Base-by-base conservation (phyloP, 37 sponge, comb jelly and placozoan species). In the Theonella swinhoei region DNA sequence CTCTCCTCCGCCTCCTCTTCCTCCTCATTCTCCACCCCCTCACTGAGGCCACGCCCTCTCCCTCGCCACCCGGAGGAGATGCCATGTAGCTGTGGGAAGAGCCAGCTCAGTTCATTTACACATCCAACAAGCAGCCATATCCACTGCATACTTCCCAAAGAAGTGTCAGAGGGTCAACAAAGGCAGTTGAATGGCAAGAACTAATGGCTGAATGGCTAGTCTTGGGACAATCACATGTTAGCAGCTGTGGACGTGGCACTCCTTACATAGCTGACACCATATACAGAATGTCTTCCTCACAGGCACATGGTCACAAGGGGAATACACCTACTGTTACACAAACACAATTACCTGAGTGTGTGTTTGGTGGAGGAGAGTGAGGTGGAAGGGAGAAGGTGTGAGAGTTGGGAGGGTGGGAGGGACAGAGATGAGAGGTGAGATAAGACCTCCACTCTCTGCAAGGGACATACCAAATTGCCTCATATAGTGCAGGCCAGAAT, bases 381-480 rank as follows among this genome's bases (percentile, higher is more conserved):
- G 42, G 76, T 79, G 24, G 85, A 74, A 2, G 85, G 34, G 38
- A 72, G 77, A 9, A 89, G 76, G 34, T 82, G 58, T 32, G 72
- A 33, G 63, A 71, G 43, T 2, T 88, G 59, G 37, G 89, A 82
- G 39, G 70, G 39, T 0, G 90, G 76, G 8, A 89, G 69, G 11
- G 81, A 67, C 35, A 76, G 36, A 0, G 80, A 75, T 1, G 79
- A 63, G 39, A 80, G 72, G 25, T 42, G 36, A 11, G 64, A 41
- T 68, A 84, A 36, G 22, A 79, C 31, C 22, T 73, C 70, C 0
- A 75, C 69, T 31, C 68, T 40, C 83, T 83, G 54, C 8, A 59
- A 19, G 65, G 28, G 54, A 47, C 54, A 47, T 17, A 47, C 7
- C 54, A 17, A 47, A 47, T n/a, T n/a, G n/a, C n/a, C n/a, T n/a